Base-by-base conservation (phyloP, 2,888 invertebrate species). In the Lottia gigantea region DNA sequence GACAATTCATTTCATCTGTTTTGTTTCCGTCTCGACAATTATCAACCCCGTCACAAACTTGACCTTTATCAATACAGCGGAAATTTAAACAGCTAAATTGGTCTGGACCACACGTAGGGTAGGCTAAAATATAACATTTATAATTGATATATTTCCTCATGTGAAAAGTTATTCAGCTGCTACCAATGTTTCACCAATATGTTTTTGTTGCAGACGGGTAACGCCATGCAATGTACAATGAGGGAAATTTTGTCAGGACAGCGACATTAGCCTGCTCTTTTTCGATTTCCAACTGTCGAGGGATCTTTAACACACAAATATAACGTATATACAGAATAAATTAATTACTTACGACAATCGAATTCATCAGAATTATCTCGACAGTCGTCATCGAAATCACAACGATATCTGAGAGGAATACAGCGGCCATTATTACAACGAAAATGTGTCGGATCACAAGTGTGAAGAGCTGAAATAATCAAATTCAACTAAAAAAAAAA, bases 1-100 rank as follows among this genome's bases (percentile, higher is more conserved):
- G 91, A 86, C 97, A 98, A 40, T 93, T 94, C 73, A 93, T 91
- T 89, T 98, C 97, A 88, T 97, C 97, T 0, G 95, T 95, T 4
- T 94, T 94, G 84, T 97, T 82, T 23, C 83, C 84, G 74, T 86
- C 86, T 14, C 81, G 66, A 74, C 85, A 87, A 71, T 87, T 78
- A 62, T 85, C 84, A 1, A 80, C 71, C 7, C 85, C 83, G 71
- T 87, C 80, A 77, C 87, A 87, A 31, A 75, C 79, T 66, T 81
- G 74, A 1, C 70, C 55, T 2, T 65, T 68, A 64, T 80, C 80
- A 19, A 87, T 84, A 74, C 87, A 87, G 19, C 86, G 76, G 64
- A 49, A 76, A 76, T 86, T 87, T 7, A 71, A 68, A 70, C 87
- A 87, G 25, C 78, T 79, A 70, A 87, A 86, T 74, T 84, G 75